Base-by-base conservation (phyloP, 2,797 vertebrate genomes). In the Xenopus petersii region DNA sequence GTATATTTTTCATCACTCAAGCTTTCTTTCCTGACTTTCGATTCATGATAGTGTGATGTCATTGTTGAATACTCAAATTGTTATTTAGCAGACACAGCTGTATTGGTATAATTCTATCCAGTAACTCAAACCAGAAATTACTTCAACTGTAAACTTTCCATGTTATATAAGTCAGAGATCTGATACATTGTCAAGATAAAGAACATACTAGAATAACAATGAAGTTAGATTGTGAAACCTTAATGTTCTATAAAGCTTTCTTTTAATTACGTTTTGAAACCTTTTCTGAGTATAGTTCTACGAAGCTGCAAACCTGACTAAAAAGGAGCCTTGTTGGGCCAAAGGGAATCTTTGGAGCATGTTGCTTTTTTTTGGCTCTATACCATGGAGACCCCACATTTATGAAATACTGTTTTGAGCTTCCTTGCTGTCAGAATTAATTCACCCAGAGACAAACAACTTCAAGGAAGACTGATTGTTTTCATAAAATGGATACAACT, bases 61-160 rank as follows among this genome's bases (percentile, higher is more conserved):
- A 85, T 82, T 85, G 81, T 83, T 83, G 72, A 82, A 85, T 78
- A 71, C 82, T 60, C 72, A 82, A 84, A 82, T 84, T 80, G 86
- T 86, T 83, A 83, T 81, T 89, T 88, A 92, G 89, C 86, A 86
- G 82, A 84, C 86, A 86, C 88, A 91, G 90, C 86, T 90, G 85
- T 86, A 82, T 71, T 81, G 81, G 84, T 87, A 86, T 82, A 81
- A 78, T 79, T 85, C 89, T 86, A 86, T 87, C 81, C 83, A 81
- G 86, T 92, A 93, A 94, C 91, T 90, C 85, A 88, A 92, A 91
- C 88, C 92, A 90, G 89, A 84, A 79, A 89, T 93, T 89, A 91
- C 88, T 86, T 93, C 90, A 92, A 89, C 87, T 79, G 76, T 15
- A 86, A 90, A 89, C 85, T 84, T 87, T 87, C 84, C 74, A 3